A percentile compares a stretch with the other conserved stretches of the same genome.
phyloP scores from a whole-genome alignment of 1,140 invertebrate genomes.

The Oryctes rhinoceros region DNA sequence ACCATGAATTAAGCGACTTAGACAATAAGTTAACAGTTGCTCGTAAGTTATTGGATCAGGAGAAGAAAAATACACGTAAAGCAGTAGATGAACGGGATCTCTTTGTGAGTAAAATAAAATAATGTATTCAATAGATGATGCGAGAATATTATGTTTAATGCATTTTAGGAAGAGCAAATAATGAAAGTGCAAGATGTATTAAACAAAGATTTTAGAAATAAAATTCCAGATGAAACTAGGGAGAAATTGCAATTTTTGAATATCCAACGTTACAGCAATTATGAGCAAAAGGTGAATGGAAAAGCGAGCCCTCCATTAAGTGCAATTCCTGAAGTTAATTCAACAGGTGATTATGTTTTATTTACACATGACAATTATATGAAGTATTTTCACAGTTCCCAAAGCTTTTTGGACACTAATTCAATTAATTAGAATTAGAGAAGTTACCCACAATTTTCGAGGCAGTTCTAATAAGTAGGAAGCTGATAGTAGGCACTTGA shows the following conservation, averaged over 20 bases:
- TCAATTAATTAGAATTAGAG: too few relatives aligned
- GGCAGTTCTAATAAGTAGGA: too few relatives aligned
- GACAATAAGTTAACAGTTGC: slow-evolving; percentile 75
- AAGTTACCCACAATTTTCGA: too few relatives aligned
- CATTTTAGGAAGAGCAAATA: slow-evolving; percentile 71
- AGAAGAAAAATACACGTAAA: slow-evolving; percentile 72
- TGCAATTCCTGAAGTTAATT: slow-evolving; percentile 58
- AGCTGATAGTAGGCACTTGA: too few relatives aligned
- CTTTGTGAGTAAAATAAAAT: slow-evolving; percentile 62
- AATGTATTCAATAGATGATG: slow-evolving; percentile 3
- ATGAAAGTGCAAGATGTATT: slow-evolving; percentile 41
- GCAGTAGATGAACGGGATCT: slow-evolving; percentile 71
- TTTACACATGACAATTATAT: too few relatives aligned
- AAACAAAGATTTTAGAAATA: slow-evolving; percentile 17
- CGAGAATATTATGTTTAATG: background rate
- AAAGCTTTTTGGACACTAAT: too few relatives aligned
- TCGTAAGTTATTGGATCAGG: slow-evolving; percentile 78
- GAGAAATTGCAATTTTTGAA: slow-evolving; percentile 77
- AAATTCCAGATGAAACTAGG: slow-evolving; percentile 77
- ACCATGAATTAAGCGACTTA: slow-evolving; percentile 62
- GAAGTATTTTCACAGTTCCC: too few relatives aligned
- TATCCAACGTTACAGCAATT: slow-evolving; percentile 64
- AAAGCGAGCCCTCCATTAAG: slow-evolving; percentile 41
- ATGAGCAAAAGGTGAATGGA: slow-evolving; percentile 59
- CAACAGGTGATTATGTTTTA: slow-evolving; percentile 51